A percentile compares a stretch with the other conserved stretches of the same genome.
Conservation (phyloP, 2,113 vertebrate species). For the Capricornis sumatraensis region DNA sequence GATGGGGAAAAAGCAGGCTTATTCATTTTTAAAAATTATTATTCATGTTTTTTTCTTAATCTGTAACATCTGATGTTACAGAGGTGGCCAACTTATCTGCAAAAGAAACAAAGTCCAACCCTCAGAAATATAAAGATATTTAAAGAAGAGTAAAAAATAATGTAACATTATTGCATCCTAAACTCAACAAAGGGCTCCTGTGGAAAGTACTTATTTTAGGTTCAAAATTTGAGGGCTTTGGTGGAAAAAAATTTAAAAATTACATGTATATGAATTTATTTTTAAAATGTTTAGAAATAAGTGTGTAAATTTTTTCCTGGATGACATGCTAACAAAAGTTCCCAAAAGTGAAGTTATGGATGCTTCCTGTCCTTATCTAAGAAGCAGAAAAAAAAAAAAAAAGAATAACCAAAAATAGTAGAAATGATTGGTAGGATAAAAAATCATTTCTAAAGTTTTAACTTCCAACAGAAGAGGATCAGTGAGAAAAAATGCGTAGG, state of each 20-base stretch:
- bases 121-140: background rate
- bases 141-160: slow-evolving; percentile 17
- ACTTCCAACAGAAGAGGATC: background rate
- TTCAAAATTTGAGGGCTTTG: background rate
- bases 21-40: background rate
- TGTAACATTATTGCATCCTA: background rate
- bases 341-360: background rate
- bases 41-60: background rate
- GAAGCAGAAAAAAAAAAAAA: background rate
- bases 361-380: background rate
- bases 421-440: background rate
- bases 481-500: background rate
- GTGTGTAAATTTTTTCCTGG: background rate
- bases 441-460: slow-evolving; percentile 13
- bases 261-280: background rate
- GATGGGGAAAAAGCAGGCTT: background rate
- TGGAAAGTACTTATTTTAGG: background rate
- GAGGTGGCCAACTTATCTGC: background rate
- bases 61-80: background rate
- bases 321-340: background rate
- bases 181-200: background rate
- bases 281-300: slow-evolving; percentile 12
- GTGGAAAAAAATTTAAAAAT: background rate
- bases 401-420: background rate
- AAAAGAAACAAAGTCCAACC: slow-evolving; percentile 36